phyloP scores from a whole-genome alignment of 2,113 vertebrate species.

The Chroicocephalus ridibundus region DNA sequence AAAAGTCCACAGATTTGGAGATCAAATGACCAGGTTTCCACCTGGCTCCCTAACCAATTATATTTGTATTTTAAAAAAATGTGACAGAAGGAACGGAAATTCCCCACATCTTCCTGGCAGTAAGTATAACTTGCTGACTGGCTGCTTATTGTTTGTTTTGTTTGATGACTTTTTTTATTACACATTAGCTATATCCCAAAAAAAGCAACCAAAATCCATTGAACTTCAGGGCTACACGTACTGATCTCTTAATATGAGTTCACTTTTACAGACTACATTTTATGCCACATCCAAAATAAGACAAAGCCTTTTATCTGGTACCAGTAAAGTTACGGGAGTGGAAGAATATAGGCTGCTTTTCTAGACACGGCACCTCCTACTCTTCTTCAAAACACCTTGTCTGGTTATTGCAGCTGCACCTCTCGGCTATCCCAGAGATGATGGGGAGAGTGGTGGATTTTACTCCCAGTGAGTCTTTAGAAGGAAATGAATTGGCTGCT shows the following conservation, averaged over 20 bases:
- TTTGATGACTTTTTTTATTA: background rate
- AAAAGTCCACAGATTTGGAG: background rate
- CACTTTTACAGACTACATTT: background rate
- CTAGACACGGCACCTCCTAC: background rate
- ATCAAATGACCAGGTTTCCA: background rate
- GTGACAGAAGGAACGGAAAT: background rate
- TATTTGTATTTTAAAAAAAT: background rate
- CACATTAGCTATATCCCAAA: background rate
- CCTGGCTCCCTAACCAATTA: background rate
- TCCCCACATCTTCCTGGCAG: background rate
- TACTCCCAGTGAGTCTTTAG: background rate
- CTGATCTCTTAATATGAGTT: background rate
- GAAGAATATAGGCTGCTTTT: background rate
- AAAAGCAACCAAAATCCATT: background rate
- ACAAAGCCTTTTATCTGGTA: background rate
- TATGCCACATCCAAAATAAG: background rate
- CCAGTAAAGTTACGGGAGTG: background rate
- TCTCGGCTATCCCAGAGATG: background rate
- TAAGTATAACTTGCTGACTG: background rate
- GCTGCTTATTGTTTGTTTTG: background rate
- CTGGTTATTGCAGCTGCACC: background rate
- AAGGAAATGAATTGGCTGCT: background rate
- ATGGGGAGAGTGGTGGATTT: background rate
- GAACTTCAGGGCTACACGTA: background rate
- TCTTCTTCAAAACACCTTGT: background rate